Conservation (phyloP, 2,888 invertebrate genomes). For the Ametastegia equiseti region DNA sequence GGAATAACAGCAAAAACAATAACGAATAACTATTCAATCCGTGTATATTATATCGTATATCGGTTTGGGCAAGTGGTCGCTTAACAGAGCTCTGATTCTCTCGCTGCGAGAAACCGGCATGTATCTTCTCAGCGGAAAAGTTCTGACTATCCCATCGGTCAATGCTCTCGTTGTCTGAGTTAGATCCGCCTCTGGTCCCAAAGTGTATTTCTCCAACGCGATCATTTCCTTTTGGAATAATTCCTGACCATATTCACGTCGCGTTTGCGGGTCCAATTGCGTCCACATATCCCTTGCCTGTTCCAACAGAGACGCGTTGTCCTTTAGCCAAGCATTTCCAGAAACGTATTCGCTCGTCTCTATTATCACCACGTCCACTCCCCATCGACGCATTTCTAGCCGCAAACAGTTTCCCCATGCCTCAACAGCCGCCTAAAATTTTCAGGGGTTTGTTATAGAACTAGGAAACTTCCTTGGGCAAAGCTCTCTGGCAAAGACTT, state of each 20-base stretch:
- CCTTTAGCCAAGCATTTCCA: slow-evolving; percentile 87
- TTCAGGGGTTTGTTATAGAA: neutral
- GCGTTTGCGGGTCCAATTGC: slow-evolving; percentile 86
- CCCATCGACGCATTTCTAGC: slow-evolving; percentile 87
- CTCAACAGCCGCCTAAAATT: slow-evolving; percentile 84
- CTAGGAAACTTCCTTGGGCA: too few species aligned
- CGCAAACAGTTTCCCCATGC: slow-evolving; percentile 88
- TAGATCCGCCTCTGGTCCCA: slow-evolving; percentile 85
- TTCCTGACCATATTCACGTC: slow-evolving; percentile 88
- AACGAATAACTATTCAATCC: slow-evolving; percentile 49
- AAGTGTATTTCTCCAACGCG: slow-evolving; percentile 88
- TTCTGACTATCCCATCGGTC: slow-evolving; percentile 87
- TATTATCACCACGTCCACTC: slow-evolving; percentile 90
- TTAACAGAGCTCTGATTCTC: slow-evolving; percentile 87
- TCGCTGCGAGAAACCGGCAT: slow-evolving; percentile 89
- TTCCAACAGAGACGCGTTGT: slow-evolving; percentile 81
- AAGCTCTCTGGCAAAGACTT: too few species aligned
- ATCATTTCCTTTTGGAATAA: slow-evolving; percentile 90
- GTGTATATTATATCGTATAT: slow-evolving; percentile 88
- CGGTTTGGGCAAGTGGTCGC: slow-evolving; percentile 89
- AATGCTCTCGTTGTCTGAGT: slow-evolving; percentile 87
- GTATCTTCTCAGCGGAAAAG: slow-evolving; percentile 90
- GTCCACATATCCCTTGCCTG: slow-evolving; percentile 91
- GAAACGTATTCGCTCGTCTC: slow-evolving; percentile 92
- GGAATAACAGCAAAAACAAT: too few species aligned